phyloP scores from a whole-genome alignment of 1,140 invertebrate species.

The Eumeta japonica region DNA sequence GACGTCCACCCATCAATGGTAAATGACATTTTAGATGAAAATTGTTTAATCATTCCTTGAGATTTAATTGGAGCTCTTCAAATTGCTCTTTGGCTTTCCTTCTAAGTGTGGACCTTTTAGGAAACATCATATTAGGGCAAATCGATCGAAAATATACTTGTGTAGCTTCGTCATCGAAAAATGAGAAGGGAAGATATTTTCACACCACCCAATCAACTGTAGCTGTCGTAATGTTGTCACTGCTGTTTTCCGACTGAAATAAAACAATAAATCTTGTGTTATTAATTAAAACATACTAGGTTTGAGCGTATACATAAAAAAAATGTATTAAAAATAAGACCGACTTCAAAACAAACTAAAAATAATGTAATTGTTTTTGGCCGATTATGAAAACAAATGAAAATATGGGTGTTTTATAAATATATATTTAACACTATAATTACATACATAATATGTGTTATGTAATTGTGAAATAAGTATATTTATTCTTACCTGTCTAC shows the following conservation, averaged over 20 bases:
- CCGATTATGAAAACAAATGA: constrained; percentile 6
- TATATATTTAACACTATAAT: constrained; percentile 1
- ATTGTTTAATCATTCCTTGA: constrained; percentile 21
- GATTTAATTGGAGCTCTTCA: constrained; percentile 18
- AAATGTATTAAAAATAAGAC: too few relatives aligned
- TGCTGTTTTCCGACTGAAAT: constrained; percentile 11
- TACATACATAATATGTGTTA: constrained; percentile 1
- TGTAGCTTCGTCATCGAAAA: constrained; percentile 29
- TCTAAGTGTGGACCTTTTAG: constrained; percentile 19
- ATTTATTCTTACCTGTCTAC: constrained; percentile 5
- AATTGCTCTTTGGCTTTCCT: constrained; percentile 21
- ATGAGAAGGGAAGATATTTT: constrained; percentile 35
- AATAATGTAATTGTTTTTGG: constrained; percentile 1
- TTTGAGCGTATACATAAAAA: too few relatives aligned
- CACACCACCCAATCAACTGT: constrained; percentile 22
- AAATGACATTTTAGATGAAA: constrained; percentile 30
- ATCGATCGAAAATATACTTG: constrained; percentile 24
- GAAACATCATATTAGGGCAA: constrained; percentile 19
- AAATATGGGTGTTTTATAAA: constrained; percentile 3
- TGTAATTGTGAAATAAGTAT: constrained; percentile 1
- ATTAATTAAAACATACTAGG: constrained; percentile 2
- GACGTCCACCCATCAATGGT: constrained; percentile 33
- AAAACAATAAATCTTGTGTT: constrained; percentile 5
- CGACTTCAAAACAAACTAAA: too few relatives aligned
- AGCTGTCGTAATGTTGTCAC: constrained; percentile 20